Evolutionary conservation across 2,113 vertebrate species (phyloP), one percentile per base, ranked within the genome.

Genomic region (Leuciscus idus): DNA sequence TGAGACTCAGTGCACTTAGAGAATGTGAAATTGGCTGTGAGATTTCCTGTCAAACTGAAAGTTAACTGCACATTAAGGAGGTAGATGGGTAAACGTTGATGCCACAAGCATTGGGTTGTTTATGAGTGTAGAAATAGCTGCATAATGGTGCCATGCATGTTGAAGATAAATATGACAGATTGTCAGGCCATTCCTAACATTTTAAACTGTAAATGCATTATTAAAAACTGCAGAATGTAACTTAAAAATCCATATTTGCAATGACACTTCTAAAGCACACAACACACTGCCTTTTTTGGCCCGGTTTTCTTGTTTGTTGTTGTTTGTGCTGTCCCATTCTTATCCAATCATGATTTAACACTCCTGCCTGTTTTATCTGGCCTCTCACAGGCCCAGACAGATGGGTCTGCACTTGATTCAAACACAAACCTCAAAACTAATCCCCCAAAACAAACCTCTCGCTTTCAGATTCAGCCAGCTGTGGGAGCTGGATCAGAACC

Each of bases 341-440:
- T 73, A 84, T 84, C 82, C 82, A 84, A 59, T 84, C 66, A 73
- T 57, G 68, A 84, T 73, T 73, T 80, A 86, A 81, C 76, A 73
- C 64, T 81, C 64, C 21, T 72, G 55, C 50, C 66, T 48, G 85
- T 72, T 72, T 87, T 84, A 77, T 87, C 73, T 75, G 79, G 17
- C 61, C 36, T 23, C 70, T 52, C 70, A 26, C 87, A 85, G 59
- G 77, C 77, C 52, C 82, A 77, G 55, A 77, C 85, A 87, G 79
- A 86, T 62, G 81, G 57, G 59, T 82, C 28, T 55, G 50, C 61
- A 57, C 80, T 83, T 76, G 82, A 83, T 52, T 66, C 80, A 87
- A 81, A 83, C 64, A 68, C 76, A 81, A 55, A 81, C 43, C 72
- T 80, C 72, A 79, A 88, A 70, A 72, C 55, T 30, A 57, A 70